Conservation (phyloP, 2,888 invertebrate species). For the Drosophila nr. perissopoda region DNA sequence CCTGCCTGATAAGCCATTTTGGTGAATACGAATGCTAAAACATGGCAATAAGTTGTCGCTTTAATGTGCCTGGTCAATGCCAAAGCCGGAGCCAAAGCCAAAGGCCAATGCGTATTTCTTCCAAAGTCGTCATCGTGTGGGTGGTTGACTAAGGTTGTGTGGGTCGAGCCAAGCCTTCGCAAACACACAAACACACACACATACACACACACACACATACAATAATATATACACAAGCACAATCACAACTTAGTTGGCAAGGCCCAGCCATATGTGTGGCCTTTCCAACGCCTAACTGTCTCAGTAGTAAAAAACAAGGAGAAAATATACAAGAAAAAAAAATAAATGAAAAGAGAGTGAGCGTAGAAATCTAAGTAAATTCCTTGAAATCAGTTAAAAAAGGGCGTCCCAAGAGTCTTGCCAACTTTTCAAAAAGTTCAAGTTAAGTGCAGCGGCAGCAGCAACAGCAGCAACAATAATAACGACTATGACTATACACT, state of each 20-base stretch:
- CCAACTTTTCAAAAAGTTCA: slow-evolving; percentile 70
- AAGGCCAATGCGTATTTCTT: slow-evolving; percentile 70
- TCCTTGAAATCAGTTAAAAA: slow-evolving; percentile 62
- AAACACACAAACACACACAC: slow-evolving; percentile 2
- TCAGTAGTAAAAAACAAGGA: slow-evolving; percentile 24
- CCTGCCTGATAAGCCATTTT: slow-evolving; percentile 19
- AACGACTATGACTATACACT: slow-evolving; percentile 35
- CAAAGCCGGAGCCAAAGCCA: slow-evolving; percentile 48
- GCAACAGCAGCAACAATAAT: slow-evolving; percentile 30
- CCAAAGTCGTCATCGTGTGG: slow-evolving; percentile 65
- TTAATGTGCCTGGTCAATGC: slow-evolving; percentile 68
- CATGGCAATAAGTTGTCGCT: slow-evolving; percentile 57
- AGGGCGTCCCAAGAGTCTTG: slow-evolving; percentile 38
- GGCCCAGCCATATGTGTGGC: slow-evolving; percentile 43
- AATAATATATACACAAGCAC: slow-evolving; percentile 2
- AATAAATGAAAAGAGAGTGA: slow-evolving; percentile 6
- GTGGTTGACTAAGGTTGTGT: slow-evolving; percentile 31
- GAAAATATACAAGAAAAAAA: slow-evolving; percentile 9
- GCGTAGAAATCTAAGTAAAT: slow-evolving; percentile 53
- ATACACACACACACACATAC: not conserved
- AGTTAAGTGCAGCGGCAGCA: slow-evolving; percentile 65
- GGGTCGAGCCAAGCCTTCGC: slow-evolving; percentile 29
- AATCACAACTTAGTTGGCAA: slow-evolving; percentile 23
- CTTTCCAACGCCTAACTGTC: slow-evolving; percentile 59
- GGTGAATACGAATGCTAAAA: slow-evolving; percentile 34